Conservation (phyloP, 2,113 vertebrate genomes). For the Apus apus region DNA sequence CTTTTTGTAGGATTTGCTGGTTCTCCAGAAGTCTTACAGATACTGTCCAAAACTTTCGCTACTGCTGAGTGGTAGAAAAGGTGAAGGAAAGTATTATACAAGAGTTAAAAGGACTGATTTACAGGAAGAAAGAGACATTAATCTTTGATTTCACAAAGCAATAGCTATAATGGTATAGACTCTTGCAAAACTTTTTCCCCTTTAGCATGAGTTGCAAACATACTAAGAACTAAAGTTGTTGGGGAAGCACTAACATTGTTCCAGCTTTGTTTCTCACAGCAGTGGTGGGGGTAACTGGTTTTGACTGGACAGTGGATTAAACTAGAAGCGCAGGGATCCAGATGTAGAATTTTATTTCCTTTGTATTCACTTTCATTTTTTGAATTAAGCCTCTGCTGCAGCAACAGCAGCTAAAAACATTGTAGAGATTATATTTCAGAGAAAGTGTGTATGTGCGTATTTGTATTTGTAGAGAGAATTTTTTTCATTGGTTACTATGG, state of each 20-base stretch:
- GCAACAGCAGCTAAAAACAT: neutral
- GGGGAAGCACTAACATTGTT: neutral
- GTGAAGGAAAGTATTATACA: neutral
- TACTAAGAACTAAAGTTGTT: neutral
- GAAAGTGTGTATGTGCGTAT: neutral
- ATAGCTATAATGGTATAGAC: neutral
- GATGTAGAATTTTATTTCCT: neutral
- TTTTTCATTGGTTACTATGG: neutral
- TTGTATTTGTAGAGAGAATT: neutral
- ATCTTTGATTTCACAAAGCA: neutral
- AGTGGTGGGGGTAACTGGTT: neutral
- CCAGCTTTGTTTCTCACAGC: neutral
- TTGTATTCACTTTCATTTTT: neutral
- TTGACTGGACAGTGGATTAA: neutral
- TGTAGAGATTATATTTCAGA: neutral
- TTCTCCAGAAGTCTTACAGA: neutral
- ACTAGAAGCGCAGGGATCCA: neutral
- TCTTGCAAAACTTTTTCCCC: neutral
- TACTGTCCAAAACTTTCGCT: neutral
- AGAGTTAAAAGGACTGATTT: neutral
- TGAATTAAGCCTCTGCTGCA: neutral
- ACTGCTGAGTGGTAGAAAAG: neutral
- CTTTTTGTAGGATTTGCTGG: neutral
- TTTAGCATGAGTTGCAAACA: neutral
- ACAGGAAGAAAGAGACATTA: neutral